Evolutionary conservation across 53 echinoderm and acorn worm species (phyloP).

Genomic region (Stichopus horrens): DNA sequence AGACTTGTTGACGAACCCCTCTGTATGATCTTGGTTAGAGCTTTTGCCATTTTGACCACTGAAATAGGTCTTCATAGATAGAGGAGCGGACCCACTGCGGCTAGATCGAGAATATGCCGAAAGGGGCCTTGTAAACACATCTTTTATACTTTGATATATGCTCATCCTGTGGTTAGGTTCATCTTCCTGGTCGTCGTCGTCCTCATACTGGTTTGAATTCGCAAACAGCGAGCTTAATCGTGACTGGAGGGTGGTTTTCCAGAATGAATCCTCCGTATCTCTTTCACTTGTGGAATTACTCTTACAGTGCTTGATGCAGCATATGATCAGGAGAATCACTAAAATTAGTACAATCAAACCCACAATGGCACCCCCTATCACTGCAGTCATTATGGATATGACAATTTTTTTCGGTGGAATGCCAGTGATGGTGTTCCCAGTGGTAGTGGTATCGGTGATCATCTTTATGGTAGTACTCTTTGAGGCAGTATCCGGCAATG

Average conservation of each 20-base stretch:
- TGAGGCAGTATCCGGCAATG: too few relatives aligned
- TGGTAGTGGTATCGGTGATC: too few relatives aligned
- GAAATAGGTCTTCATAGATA: not conserved
- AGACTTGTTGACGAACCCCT: not conserved
- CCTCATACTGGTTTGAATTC: not conserved
- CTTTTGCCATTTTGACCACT: not conserved
- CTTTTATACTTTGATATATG: not conserved
- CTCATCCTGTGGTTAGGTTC: not conserved
- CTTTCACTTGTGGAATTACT: not conserved
- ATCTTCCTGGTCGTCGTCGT: not conserved
- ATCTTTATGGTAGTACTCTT: too few relatives aligned
- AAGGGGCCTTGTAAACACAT: not conserved
- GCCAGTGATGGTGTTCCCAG: too few relatives aligned
- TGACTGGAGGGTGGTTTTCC: not conserved
- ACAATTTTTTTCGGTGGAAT: too few relatives aligned
- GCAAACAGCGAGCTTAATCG: constrained; percentile 4
- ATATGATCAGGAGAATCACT: not conserved
- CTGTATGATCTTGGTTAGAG: not conserved
- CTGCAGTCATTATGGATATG: not conserved
- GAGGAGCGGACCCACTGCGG: not conserved
- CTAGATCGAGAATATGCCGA: not conserved
- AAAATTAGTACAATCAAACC: not conserved
- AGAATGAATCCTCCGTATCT: not conserved
- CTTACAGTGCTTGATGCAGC: not conserved
- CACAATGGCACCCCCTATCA: not conserved